Evolutionary conservation across 2,113 vertebrate genomes (phyloP), one percentile per base, ranked within the genome.

Genomic region (Aix galericulata): DNA sequence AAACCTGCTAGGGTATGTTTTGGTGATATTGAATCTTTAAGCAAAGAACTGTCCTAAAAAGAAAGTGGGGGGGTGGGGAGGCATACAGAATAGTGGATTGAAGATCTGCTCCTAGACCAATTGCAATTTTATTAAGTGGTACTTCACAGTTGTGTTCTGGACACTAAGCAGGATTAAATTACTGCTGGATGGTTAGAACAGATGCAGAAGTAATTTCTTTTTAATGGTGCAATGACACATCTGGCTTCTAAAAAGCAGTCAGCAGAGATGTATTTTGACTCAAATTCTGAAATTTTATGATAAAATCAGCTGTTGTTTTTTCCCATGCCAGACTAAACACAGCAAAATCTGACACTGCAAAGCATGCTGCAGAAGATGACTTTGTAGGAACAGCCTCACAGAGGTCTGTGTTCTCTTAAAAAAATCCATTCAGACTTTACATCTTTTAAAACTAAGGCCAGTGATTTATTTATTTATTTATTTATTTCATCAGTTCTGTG

Each of bases 31-130:
- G 22, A 25, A 42, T 32, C 60, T 32, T 36, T 8, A 20, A 36
- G 14, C 42, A 6, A 27, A 59, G 25, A n/a, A 20, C 21, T 32
- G 22, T 32, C 14, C 40, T 29, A 32, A 21, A 31, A 67, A 31
- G 8, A 58, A 40, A 40, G 40, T 40, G 13, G 40, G 13, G 9
- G 20, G 20, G 46, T 4, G 20, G 20, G 20, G 20, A 20, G 6
- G 10, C 11, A 6, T 17, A 27, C 50, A 20, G 4, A 46, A 12
- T 2, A 9, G 8, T 3, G 25, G 11, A 1, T 2, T 31, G 31
- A 44, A 48, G 31, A 42, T 11, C 27, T 8, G 20, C 46, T 38
- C n/a, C 53, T 8, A 31, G 6, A 11, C 27, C 16, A 3, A 1
- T 10, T 18, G 11, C 13, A 13, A 0, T 18, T 75, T 26, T 8